Conservation (phyloP, 2,797 vertebrate genomes). For the Enteromius thamalakanensis region DNA sequence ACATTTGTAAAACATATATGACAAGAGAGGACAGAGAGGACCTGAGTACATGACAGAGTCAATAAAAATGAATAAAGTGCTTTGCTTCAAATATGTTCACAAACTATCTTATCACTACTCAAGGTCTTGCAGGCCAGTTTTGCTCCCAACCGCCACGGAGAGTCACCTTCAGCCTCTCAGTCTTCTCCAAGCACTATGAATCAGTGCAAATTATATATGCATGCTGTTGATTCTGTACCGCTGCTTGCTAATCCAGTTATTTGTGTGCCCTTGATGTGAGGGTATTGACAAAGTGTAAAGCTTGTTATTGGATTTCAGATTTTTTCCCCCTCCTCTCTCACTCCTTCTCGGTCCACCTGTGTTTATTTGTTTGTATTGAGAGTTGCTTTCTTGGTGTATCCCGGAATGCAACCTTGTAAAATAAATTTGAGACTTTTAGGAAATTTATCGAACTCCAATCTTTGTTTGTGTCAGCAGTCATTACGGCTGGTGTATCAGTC, state of each 20-base stretch:
- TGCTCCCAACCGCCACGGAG: constrained; percentile 39
- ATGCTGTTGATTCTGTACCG: constrained; percentile 61
- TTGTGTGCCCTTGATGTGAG: constrained; percentile 63
- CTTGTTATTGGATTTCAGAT: constrained; percentile 59
- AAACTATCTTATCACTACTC: constrained; percentile 41
- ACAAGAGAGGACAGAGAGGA: too few relatives aligned
- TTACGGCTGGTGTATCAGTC: constrained; percentile 14
- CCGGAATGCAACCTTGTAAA: constrained; percentile 43
- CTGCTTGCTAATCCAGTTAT: constrained; percentile 66
- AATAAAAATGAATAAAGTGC: constrained; percentile 12
- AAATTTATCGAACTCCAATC: constrained; percentile 45
- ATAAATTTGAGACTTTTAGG: constrained; percentile 49
- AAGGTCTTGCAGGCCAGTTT: constrained; percentile 25
- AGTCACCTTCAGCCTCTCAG: constrained; percentile 63
- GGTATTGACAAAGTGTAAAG: constrained; percentile 62
- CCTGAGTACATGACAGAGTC: background rate
- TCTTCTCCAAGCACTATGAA: constrained; percentile 52
- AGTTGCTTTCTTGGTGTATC: constrained; percentile 38
- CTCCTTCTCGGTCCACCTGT: background rate
- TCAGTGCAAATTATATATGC: constrained; percentile 61
- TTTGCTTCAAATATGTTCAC: constrained; percentile 44
- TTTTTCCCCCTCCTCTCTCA: background rate
- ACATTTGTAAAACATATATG: too few relatives aligned
- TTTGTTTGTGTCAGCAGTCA: constrained; percentile 29
- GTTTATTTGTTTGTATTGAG: constrained; percentile 45